phyloP scores from a whole-genome alignment of 2,888 invertebrate species.

The Malthinus flaveolus region DNA sequence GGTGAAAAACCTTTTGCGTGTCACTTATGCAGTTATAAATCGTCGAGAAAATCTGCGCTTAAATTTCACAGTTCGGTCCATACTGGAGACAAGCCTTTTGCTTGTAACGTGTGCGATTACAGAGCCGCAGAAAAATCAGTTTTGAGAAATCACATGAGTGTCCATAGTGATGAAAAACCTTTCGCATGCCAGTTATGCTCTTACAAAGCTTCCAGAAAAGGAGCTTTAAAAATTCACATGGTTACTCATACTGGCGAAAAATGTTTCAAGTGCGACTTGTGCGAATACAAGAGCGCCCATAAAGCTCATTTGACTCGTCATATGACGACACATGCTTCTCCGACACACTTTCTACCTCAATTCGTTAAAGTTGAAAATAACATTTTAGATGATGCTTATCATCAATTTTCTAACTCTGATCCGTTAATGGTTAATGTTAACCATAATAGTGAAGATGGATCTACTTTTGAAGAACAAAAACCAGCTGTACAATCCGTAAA shows the following conservation, averaged over 20 bases:
- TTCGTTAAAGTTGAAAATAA: no score
- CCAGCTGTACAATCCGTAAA: no score
- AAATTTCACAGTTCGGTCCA: not conserved
- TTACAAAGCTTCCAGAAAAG: not conserved
- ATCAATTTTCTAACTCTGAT: no score
- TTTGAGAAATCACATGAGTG: not conserved
- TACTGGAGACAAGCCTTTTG: not conserved
- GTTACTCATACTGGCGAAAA: conserved; percentile 15
- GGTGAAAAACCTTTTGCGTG: not conserved
- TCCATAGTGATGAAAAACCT: not conserved
- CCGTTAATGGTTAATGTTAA: no score
- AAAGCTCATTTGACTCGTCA: not conserved
- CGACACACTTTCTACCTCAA: not conserved
- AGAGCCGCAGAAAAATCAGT: not conserved
- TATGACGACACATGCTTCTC: not conserved
- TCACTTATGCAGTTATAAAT: not conserved
- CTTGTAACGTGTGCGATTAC: no score
- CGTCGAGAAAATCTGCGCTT: not conserved
- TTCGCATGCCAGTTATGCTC: not conserved
- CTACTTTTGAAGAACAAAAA: no score
- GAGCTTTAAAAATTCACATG: not conserved
- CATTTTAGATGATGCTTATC: no score
- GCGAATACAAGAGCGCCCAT: conserved; percentile 1
- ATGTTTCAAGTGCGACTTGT: conserved; percentile 13
- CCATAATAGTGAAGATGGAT: no score